Conservation (phyloP, 2,113 vertebrate genomes). For the Python bivittatus region DNA sequence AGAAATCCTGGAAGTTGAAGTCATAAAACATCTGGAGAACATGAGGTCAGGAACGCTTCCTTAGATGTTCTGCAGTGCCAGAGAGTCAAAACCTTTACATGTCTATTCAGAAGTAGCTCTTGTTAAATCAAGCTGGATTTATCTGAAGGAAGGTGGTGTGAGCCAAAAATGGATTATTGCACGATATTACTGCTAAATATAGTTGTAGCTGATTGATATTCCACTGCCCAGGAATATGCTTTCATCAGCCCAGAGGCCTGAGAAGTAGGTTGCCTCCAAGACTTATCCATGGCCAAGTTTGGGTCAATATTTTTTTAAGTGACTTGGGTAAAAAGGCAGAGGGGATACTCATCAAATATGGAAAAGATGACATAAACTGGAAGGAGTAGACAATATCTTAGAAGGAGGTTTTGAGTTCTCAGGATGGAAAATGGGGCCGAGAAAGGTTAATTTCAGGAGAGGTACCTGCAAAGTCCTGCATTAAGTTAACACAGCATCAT, state of each 20-base stretch:
- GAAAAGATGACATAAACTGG: neutral
- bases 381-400: too few relatives aligned
- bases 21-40: neutral
- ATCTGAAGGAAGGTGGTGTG: neutral
- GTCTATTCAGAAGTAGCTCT: neutral
- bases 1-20: neutral
- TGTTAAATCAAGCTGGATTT: neutral
- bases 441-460: neutral
- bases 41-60: neutral
- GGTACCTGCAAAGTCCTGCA: neutral
- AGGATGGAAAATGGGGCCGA: too few relatives aligned
- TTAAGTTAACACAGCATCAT: neutral
- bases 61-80: neutral
- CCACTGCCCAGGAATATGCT: neutral
- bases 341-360: neutral
- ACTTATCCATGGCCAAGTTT: neutral
- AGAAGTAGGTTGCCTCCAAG: neutral
- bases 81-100: neutral
- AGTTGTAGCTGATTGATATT: neutral
- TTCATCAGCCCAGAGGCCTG: neutral
- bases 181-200: neutral
- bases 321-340: neutral
- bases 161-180: neutral
- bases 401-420: too few relatives aligned
- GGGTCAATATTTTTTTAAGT: neutral